phyloP scores from a whole-genome alignment of 1,140 invertebrate species.

The Pachyrhynchus sulphureomaculatus region DNA sequence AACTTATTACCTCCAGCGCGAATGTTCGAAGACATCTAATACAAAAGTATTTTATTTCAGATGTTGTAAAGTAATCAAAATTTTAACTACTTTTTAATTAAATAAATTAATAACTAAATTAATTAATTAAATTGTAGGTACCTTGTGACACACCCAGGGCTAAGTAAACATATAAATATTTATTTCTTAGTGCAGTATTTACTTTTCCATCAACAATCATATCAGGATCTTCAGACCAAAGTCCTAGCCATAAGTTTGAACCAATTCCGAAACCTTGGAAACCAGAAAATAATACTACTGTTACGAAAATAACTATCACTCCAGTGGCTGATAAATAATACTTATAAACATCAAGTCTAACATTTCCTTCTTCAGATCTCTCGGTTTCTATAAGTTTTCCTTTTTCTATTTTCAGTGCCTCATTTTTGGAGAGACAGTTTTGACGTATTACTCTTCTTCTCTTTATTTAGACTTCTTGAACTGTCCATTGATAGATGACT shows the following conservation, averaged over 20 bases:
- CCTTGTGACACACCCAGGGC: conserved; percentile 84
- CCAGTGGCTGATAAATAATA: conserved; percentile 87
- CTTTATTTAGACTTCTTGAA: conserved; percentile 6
- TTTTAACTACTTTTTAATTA: no score
- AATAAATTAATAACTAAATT: conserved; percentile 45
- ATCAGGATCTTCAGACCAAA: conserved; percentile 68
- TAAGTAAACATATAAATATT: conserved; percentile 85
- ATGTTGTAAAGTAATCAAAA: no score
- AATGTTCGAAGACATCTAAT: no score
- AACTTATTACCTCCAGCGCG: no score
- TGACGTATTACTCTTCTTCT: conserved; percentile 33
- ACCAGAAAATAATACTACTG: conserved; percentile 70
- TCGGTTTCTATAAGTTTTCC: conserved; percentile 83
- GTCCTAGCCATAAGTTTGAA: conserved; percentile 88
- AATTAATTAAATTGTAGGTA: conserved; percentile 56
- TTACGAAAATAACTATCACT: conserved; percentile 66
- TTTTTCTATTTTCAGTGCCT: conserved; percentile 47
- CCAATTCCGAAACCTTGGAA: conserved; percentile 84
- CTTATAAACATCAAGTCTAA: conserved; percentile 83
- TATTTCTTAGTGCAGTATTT: conserved; percentile 56
- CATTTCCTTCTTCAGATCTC: conserved; percentile 86
- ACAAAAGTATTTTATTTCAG: no score
- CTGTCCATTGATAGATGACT: background rate
- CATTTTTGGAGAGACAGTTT: conserved; percentile 7
- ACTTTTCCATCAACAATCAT: conserved; percentile 59